A percentile compares a stretch with the other conserved stretches of the same genome.
Evolutionary conservation across 2,888 invertebrate species (phyloP).

Genomic region (Malacosoma neustria): DNA sequence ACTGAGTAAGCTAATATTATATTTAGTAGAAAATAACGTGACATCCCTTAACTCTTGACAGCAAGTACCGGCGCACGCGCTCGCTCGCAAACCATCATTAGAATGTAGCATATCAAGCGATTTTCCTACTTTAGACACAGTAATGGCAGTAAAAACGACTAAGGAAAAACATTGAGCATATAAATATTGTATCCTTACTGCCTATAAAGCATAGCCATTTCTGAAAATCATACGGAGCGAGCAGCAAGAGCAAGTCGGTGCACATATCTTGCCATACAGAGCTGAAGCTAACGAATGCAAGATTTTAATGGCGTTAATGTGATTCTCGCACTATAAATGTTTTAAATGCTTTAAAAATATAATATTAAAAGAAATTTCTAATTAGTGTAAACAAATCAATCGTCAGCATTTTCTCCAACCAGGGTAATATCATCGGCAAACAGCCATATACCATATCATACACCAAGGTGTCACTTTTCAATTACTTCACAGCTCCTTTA

Average conservation of each 20-base stretch:
- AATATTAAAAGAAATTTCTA: too few species aligned
- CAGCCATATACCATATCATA: too few species aligned
- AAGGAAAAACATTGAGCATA: constrained; percentile 65
- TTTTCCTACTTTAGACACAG: constrained; percentile 72
- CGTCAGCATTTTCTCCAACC: too few species aligned
- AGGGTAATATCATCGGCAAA: too few species aligned
- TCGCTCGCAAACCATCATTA: constrained; percentile 57
- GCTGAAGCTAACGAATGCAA: constrained; percentile 62
- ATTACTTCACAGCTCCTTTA: too few species aligned
- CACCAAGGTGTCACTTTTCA: too few species aligned
- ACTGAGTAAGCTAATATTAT: too few species aligned
- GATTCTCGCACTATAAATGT: constrained; percentile 59
- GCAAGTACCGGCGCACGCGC: constrained; percentile 67
- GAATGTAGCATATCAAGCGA: constrained; percentile 68
- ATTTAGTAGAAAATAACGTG: constrained; percentile 8
- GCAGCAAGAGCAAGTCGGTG: constrained; percentile 49
- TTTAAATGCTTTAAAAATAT: constrained; percentile 44
- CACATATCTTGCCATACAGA: constrained; percentile 70
- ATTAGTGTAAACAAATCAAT: too few species aligned
- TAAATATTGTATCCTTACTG: constrained; percentile 71
- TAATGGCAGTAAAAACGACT: constrained; percentile 60
- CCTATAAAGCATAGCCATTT: constrained; percentile 65
- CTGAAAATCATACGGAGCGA: constrained; percentile 74
- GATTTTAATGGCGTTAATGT: constrained; percentile 68
- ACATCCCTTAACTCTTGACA: constrained; percentile 32